phyloP scores from a whole-genome alignment of 1,140 invertebrate species.

The Diachasmimorpha longicaudata region DNA sequence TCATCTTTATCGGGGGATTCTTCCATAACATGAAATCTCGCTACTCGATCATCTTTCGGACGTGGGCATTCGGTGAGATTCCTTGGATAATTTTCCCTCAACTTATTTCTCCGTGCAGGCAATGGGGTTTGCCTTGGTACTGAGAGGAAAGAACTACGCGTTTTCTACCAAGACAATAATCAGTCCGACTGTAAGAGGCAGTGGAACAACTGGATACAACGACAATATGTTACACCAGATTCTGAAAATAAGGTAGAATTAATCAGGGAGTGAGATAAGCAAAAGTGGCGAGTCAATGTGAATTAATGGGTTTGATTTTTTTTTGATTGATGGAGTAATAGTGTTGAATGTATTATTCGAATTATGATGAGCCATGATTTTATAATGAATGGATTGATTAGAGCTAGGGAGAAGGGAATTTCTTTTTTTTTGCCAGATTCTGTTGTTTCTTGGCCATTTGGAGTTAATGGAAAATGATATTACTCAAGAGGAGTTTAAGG shows the following conservation, averaged over 20 bases:
- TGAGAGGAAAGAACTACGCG: constrained; percentile 21
- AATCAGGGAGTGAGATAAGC: neutral
- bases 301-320: neutral
- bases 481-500: neutral
- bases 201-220: constrained; percentile 49
- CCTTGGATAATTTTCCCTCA: too few species aligned
- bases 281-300: neutral
- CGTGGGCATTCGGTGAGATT: too few species aligned
- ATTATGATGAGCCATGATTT: too few species aligned
- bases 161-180: neutral
- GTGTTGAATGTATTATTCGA: too few species aligned
- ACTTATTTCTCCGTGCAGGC: too few species aligned
- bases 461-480: neutral
- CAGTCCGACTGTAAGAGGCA: neutral
- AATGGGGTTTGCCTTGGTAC: constrained; percentile 33
- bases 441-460: neutral
- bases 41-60: too few species aligned
- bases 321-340: neutral
- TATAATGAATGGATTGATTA: too few species aligned
- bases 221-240: constrained; percentile 53
- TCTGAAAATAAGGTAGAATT: constrained; percentile 53
- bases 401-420: too few species aligned
- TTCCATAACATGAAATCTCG: too few species aligned
- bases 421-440: too few species aligned
- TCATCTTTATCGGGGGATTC: too few species aligned